phyloP scores from a whole-genome alignment of 2,888 invertebrate genomes.

The Selenia dentaria region DNA sequence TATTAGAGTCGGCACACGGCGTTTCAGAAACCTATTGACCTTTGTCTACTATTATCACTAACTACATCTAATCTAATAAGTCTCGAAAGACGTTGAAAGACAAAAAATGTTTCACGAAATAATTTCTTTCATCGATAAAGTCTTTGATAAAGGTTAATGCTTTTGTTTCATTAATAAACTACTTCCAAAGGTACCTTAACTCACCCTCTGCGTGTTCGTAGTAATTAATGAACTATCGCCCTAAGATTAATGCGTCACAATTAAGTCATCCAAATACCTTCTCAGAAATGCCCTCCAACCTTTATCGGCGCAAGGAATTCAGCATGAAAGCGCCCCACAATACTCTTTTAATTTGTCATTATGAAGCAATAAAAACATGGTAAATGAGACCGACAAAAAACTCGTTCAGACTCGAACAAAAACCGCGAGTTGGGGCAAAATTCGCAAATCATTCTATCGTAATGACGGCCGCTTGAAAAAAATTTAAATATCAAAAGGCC shows the following conservation, averaged over 20 bases:
- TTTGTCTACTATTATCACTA: no score
- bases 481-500: constrained; percentile 85
- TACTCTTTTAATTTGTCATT: constrained; percentile 83
- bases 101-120: neutral
- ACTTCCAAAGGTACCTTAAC: neutral
- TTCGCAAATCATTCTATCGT: constrained; percentile 81
- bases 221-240: constrained; percentile 22
- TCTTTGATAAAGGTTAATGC: no score
- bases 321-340: constrained; percentile 79
- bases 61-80: no score
- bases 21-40: no score
- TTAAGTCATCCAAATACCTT: constrained; percentile 55
- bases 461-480: constrained; percentile 84
- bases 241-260: constrained; percentile 39
- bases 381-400: constrained; percentile 82
- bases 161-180: constrained; percentile 16
- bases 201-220: constrained; percentile 4
- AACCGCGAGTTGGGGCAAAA: constrained; percentile 79
- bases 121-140: constrained; percentile 14
- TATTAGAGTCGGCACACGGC: no score
- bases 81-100: neutral
- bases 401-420: constrained; percentile 77
- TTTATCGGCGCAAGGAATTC: constrained; percentile 66
- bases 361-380: constrained; percentile 82
- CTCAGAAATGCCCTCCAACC: constrained; percentile 60